Evolutionary conservation across 1,140 invertebrate genomes (phyloP), one percentile per base, ranked within the genome.

Genomic region (Drosophila leontia): DNA sequence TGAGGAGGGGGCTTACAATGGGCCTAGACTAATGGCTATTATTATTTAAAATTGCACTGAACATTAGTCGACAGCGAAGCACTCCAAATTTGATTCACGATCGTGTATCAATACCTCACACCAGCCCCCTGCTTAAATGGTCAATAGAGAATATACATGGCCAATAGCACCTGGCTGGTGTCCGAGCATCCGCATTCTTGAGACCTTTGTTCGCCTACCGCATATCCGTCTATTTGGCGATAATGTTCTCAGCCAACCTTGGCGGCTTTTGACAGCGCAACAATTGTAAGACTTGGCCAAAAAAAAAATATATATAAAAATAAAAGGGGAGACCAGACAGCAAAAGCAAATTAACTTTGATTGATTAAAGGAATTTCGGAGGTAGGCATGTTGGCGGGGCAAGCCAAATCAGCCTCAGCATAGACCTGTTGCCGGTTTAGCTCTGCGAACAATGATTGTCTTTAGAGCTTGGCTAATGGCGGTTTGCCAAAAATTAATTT

Each of bases 321-420:
- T 59, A 37, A 44, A 61, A 15, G 34, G 42, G 42, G 47, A 67
- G 69, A 55, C 39, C 51, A 41, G 60, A 87, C 75, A 86, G 70
- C 79, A 71, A 77, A 77, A 69, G 51, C 65, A 61, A 85, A 87
- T 85, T 85, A 82, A 74, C 61, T 76, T 86, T 86, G 83, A 88
- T 86, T 88, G 83, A 86, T 88, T 88, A 63, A 83, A 79, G 65
- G 71, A 74, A 86, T 78, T 82, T 85, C 17, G 58, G 42, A 60
- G 64, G 45, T 56, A 53, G 37, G 63, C 44, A 67, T 19, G 63
- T 67, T 77, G 63, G 62, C 48, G 56, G 51, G 48, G 50, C 55
- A 32, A 75, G 72, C 42, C 41, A 57, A 53, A 39, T 26, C 23
- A 23, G 64, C 19, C 15, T 13, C 41, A 47, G 57, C 26, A n/a